Conservation (phyloP, 2,797 vertebrate genomes). For the Hyperoplus immaculatus region DNA sequence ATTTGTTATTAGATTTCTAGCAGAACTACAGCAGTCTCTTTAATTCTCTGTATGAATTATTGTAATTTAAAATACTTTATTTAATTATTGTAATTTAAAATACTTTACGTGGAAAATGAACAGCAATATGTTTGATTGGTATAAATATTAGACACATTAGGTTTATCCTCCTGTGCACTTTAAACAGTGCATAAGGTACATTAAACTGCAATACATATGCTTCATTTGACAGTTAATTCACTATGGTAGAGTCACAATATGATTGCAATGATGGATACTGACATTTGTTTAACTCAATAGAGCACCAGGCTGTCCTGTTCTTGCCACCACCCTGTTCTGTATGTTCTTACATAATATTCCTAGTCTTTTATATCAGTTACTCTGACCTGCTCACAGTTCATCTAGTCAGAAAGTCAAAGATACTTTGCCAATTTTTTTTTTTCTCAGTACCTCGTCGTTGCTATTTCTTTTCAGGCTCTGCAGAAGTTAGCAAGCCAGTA, state of each 20-base stretch:
- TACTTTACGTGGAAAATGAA: background rate
- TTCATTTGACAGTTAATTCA: background rate
- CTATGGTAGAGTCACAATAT: background rate
- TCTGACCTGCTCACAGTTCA: background rate
- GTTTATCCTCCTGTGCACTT: background rate
- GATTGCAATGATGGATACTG: background rate
- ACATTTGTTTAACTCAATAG: background rate
- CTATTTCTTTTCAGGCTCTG: constrained; percentile 88
- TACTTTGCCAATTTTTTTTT: background rate
- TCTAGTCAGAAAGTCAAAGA: background rate
- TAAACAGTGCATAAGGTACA: background rate
- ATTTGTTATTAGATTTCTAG: background rate
- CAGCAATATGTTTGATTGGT: background rate
- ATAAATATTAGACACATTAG: background rate
- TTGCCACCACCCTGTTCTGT: background rate
- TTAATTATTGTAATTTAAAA: background rate
- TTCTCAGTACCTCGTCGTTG: constrained; percentile 6
- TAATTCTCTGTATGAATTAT: background rate
- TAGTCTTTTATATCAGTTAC: constrained; percentile 1
- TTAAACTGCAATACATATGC: background rate
- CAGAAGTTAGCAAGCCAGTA: constrained; percentile 98
- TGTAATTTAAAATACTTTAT: background rate
- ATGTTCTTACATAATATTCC: constrained; percentile 8
- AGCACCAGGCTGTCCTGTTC: background rate
- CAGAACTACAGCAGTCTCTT: background rate